These are phyloP conservation scores for Pelmatolapia mariae DNA, from an alignment of 2,113 vertebrate species.

Conservation along the genomic window DNA sequence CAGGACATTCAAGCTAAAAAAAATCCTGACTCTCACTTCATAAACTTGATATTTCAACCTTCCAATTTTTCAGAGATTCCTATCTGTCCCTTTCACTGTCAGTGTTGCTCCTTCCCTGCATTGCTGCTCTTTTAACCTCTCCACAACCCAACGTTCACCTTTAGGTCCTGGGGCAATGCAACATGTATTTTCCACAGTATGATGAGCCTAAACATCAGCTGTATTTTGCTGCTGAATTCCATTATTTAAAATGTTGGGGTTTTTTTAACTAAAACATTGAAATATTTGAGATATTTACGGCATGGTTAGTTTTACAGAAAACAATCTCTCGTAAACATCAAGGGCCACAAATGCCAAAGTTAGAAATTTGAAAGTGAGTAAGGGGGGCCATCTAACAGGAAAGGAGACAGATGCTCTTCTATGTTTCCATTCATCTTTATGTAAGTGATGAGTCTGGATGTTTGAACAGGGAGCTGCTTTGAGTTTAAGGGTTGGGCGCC, in stretches of 20 bases:
- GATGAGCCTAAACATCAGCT: not conserved
- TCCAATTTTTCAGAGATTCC: not conserved
- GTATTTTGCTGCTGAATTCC: not conserved
- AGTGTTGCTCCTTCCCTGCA: not conserved
- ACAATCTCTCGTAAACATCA: not conserved
- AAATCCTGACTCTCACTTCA: not conserved
- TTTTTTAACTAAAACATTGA: not conserved
- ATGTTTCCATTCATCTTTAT: not conserved
- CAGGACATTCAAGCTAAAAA: not conserved
- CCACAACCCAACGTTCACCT: not conserved
- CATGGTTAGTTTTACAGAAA: not conserved
- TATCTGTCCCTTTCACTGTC: not conserved
- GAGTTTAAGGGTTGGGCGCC: not conserved
- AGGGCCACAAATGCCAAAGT: not conserved
- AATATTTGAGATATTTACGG: not conserved
- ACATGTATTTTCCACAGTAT: not conserved
- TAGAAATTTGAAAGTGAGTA: not conserved
- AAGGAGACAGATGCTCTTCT: not conserved
- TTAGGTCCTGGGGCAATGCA: not conserved
- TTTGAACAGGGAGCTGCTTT: not conserved
- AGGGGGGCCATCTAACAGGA: not conserved
- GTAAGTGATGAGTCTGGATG: not conserved
- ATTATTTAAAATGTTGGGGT: not conserved
- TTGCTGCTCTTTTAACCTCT: not conserved
- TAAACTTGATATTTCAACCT: not conserved